These are phyloP conservation scores for Anorthoa munda DNA, from an alignment of 2,888 invertebrate genomes.

Conservation along the genomic window DNA sequence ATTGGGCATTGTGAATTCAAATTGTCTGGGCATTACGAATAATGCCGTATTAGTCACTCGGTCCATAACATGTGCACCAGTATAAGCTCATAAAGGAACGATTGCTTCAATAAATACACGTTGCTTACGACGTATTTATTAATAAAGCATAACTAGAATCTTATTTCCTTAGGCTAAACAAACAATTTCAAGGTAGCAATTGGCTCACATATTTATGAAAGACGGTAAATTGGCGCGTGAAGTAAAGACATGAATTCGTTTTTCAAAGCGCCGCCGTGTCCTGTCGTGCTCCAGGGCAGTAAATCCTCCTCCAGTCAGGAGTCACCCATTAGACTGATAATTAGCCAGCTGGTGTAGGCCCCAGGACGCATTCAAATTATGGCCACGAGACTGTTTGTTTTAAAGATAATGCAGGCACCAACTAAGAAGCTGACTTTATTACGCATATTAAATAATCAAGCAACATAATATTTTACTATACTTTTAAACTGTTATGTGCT, in stretches of 20 bases:
- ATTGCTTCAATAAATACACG: constrained; percentile 41
- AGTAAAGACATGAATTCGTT: constrained; percentile 48
- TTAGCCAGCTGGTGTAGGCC: constrained; percentile 45
- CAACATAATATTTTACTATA: constrained; percentile 36
- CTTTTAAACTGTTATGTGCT: constrained; percentile 22
- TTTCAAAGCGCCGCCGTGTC: constrained; percentile 48
- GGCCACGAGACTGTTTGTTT: constrained; percentile 46
- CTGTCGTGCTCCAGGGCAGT: constrained; percentile 32
- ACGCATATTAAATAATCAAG: constrained; percentile 45
- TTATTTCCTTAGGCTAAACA: constrained; percentile 32
- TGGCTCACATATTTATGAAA: constrained; percentile 52
- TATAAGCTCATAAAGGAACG: constrained; percentile 11
- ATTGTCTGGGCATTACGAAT: too few relatives aligned
- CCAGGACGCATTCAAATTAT: constrained; percentile 29
- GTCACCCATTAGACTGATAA: constrained; percentile 51
- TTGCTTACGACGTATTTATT: constrained; percentile 27
- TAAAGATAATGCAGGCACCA: constrained; percentile 39
- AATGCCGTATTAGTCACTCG: too few relatives aligned
- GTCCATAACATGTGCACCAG: constrained; percentile 2
- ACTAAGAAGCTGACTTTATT: constrained; percentile 35
- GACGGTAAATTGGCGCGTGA: constrained; percentile 42
- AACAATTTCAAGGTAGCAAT: constrained; percentile 47
- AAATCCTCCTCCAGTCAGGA: constrained; percentile 44
- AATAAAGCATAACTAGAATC: constrained; percentile 24
- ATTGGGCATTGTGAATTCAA: too few relatives aligned